These are phyloP conservation scores for Herpetotheres cachinnans DNA, from an alignment of 2,113 vertebrate genomes.

Conservation along the genomic window DNA sequence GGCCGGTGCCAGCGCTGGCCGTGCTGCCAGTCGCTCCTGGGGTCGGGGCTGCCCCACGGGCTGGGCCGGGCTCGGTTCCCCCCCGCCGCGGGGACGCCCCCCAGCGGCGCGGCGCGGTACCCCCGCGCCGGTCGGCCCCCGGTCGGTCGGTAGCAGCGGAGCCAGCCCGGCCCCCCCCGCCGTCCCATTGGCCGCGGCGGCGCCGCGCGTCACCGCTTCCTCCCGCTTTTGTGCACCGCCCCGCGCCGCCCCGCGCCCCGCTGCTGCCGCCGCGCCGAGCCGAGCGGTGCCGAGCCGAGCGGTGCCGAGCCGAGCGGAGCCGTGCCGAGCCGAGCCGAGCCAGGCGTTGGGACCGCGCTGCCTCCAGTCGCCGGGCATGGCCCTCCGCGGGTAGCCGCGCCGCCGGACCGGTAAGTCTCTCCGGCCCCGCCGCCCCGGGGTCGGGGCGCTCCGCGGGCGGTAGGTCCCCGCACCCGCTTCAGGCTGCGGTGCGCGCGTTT, in stretches of 20 bases:
- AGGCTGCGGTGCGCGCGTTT: neutral
- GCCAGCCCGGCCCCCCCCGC: neutral
- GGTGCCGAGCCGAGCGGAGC: neutral
- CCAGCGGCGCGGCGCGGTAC: neutral
- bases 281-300: neutral
- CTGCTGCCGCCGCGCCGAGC: neutral
- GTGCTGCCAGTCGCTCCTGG: too few species aligned
- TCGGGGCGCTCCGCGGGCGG: neutral
- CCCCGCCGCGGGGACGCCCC: neutral
- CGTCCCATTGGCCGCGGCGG: slow-evolving; percentile 2
- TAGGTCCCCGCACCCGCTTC: neutral
- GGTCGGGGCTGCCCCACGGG: accelerated
- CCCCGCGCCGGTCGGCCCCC: neutral
- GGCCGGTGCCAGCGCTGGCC: too few species aligned
- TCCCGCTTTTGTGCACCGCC: slow-evolving; percentile 45
- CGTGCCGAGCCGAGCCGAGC: neutral
- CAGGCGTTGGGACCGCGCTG: accelerated
- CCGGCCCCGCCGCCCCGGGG: accelerated
- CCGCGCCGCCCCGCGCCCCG: neutral
- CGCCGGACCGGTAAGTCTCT: neutral
- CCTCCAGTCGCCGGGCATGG: neutral
- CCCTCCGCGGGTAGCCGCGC: neutral
- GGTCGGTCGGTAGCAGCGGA: neutral
- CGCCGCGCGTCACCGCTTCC: slow-evolving; percentile 57
- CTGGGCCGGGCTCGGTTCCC: neutral